Evolutionary conservation across 2,797 vertebrate species (phyloP).

Genomic region (Enteromius fasciolatus): DNA sequence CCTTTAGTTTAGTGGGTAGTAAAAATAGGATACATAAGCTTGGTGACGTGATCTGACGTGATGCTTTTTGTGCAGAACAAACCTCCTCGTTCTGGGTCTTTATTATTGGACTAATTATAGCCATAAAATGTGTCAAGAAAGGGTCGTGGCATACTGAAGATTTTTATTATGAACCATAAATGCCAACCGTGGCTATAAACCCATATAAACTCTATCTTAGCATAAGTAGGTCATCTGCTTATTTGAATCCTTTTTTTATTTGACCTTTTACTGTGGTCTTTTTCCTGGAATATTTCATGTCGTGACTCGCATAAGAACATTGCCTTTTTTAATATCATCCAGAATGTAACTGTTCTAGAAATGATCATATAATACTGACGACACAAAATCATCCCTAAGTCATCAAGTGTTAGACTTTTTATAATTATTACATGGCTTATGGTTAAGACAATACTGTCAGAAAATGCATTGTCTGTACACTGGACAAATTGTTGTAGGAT

Average conservation of each 20-base stretch:
- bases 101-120: slow-evolving; percentile 1
- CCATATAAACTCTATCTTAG: neutral
- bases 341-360: neutral
- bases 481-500: neutral
- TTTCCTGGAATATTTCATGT: neutral
- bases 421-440: neutral
- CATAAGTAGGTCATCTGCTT: slow-evolving; percentile 33
- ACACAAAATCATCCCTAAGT: too few species aligned
- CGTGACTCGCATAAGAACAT: neutral
- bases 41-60: too few species aligned
- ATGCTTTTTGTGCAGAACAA: neutral
- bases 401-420: neutral
- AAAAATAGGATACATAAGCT: neutral
- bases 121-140: slow-evolving; percentile 7
- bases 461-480: neutral
- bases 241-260: neutral
- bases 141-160: neutral
- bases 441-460: neutral
- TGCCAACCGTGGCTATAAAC: neutral
- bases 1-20: neutral
- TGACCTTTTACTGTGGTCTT: slow-evolving; percentile 9
- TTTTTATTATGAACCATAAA: slow-evolving; percentile 10
- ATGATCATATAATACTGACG: neutral
- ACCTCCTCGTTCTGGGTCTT: neutral
- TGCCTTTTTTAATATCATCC: neutral